These are phyloP conservation scores for Fragum whitleyi DNA, from an alignment of 2,888 invertebrate species.

Conservation along the genomic window DNA sequence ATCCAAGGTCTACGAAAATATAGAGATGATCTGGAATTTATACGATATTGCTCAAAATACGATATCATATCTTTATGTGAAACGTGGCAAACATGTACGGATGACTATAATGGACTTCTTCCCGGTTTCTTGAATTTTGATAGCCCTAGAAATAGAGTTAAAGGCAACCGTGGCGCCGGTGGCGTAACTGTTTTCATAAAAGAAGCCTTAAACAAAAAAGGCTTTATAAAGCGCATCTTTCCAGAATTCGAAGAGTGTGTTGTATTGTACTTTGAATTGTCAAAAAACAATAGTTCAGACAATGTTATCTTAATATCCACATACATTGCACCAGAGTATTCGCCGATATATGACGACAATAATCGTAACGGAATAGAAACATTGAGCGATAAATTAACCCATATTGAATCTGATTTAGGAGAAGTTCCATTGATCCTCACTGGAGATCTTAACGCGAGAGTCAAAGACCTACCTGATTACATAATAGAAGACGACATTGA, in stretches of 20 bases:
- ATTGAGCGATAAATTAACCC: conserved; percentile 26
- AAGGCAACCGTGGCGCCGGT: conserved; percentile 25
- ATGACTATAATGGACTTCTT: conserved; percentile 15
- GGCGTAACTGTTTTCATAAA: conserved; percentile 38
- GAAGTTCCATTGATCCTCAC: conserved; percentile 31
- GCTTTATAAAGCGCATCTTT: conserved; percentile 12
- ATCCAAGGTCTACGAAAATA: conserved; percentile 29
- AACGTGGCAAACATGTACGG: conserved; percentile 28
- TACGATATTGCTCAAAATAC: conserved; percentile 16
- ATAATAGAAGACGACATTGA: conserved; percentile 37
- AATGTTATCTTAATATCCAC: conserved; percentile 30
- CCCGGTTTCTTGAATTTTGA: conserved; percentile 33
- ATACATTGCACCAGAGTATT: conserved; percentile 41
- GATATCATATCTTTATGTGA: conserved; percentile 24
- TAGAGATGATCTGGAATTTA: background rate
- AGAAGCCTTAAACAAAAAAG: background rate
- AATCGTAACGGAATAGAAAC: conserved; percentile 40
- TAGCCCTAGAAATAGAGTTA: conserved; percentile 12
- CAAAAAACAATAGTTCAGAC: background rate
- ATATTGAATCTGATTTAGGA: conserved; percentile 23
- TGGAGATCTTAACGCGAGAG: conserved; percentile 50
- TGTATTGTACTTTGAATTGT: background rate
- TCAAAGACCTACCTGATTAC: conserved; percentile 31
- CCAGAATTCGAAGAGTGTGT: conserved; percentile 21
- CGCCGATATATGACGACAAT: conserved; percentile 26